A percentile compares a stretch with the other conserved stretches of the same genome.
These are phyloP conservation scores for Colletes gigas DNA, from an alignment of 1,140 invertebrate genomes.

Conservation along the genomic window DNA sequence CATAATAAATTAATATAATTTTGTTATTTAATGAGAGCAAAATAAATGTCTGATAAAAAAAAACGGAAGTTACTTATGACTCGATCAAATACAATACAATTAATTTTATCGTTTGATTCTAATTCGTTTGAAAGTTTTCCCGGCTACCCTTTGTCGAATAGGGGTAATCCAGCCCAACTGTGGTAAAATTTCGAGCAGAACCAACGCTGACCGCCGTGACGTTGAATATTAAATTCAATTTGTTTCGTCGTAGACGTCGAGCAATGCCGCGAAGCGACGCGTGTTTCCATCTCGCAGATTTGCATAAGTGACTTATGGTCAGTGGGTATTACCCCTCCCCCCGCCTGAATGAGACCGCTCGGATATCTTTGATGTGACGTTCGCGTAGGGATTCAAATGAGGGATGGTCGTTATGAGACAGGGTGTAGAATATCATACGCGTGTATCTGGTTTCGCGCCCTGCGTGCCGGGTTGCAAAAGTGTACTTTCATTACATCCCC, in stretches of 20 bases:
- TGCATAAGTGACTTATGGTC: conserved; percentile 74
- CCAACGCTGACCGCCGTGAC: background rate
- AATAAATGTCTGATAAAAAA: no score
- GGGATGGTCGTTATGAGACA: conserved; percentile 57
- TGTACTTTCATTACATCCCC: conserved; percentile 1
- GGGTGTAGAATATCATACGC: conserved; percentile 67
- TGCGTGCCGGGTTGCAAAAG: background rate
- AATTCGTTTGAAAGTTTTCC: no score
- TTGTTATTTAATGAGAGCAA: no score
- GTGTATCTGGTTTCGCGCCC: conserved; percentile 56
- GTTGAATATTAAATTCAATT: conserved; percentile 63
- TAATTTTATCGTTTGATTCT: no score
- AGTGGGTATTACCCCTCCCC: conserved; percentile 55
- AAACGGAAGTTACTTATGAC: no score
- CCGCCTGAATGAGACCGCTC: conserved; percentile 34
- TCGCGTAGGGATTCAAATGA: conserved; percentile 68
- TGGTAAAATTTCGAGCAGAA: background rate
- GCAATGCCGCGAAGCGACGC: conserved; percentile 41
- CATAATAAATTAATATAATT: no score
- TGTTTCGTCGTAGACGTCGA: conserved; percentile 43
- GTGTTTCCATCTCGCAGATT: conserved; percentile 67
- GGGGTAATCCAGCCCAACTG: background rate
- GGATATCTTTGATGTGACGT: conserved; percentile 72
- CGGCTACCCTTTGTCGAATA: no score
- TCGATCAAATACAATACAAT: no score